phyloP scores from a whole-genome alignment of 2,113 vertebrate species.

The Xyrauchen texanus region DNA sequence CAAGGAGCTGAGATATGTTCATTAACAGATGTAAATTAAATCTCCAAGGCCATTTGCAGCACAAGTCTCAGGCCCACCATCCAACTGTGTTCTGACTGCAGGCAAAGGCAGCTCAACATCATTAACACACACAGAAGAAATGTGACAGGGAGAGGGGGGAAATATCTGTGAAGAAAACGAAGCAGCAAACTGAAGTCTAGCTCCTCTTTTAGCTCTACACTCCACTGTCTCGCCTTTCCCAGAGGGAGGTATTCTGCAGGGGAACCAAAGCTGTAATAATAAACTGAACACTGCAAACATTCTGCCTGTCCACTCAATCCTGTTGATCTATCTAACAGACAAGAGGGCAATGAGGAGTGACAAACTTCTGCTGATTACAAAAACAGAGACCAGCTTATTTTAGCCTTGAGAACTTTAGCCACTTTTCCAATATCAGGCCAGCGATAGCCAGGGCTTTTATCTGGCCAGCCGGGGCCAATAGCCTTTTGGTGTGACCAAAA shows the following conservation, averaged over 20 bases:
- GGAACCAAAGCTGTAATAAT: slow-evolving; percentile 43
- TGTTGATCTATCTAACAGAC: background rate
- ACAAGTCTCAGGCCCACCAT: slow-evolving; percentile 13
- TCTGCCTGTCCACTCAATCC: slow-evolving; percentile 4
- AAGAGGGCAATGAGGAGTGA: background rate
- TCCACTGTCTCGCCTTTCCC: slow-evolving; percentile 18
- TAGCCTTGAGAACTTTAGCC: slow-evolving; percentile 14
- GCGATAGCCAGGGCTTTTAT: too few species aligned
- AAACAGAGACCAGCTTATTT: background rate
- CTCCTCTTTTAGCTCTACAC: background rate
- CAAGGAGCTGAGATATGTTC: slow-evolving; percentile 31
- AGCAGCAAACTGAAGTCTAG: background rate
- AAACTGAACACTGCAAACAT: background rate
- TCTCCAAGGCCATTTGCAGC: slow-evolving; percentile 33
- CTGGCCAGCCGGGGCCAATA: too few species aligned
- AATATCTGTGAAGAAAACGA: slow-evolving; percentile 33
- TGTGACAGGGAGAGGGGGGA: slow-evolving; percentile 9
- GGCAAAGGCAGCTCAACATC: background rate
- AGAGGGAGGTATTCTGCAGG: slow-evolving; percentile 20
- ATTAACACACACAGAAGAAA: too few species aligned
- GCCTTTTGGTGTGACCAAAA: too few species aligned
- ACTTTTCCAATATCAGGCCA: too few species aligned
- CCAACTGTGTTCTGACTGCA: background rate
- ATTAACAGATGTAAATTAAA: slow-evolving; percentile 48
- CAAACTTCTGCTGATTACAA: slow-evolving; percentile 16